Evolutionary conservation across 2,888 invertebrate genomes (phyloP), one percentile per base, ranked within the genome.

Genomic region (Strigamia transsilvanica): DNA sequence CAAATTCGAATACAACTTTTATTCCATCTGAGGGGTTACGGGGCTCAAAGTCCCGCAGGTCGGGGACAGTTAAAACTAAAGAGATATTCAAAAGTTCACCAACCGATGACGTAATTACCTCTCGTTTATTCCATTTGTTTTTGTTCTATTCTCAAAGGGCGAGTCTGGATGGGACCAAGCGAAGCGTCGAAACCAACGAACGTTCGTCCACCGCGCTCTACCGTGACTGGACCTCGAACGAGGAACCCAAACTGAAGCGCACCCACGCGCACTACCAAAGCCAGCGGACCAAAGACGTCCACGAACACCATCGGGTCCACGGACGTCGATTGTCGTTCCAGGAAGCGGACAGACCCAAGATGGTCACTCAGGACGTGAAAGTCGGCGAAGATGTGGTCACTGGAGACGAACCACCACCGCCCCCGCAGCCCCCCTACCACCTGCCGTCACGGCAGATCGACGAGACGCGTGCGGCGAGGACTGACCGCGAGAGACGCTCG

Each of bases 401-500:
- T 18, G 42, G 38, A 15, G 81, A 81, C 23, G 81, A 81, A 18
- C 81, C 81, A 12, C 81, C 81, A 3, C 81, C 81, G 34, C 81
- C 81, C 32, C 81, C 81, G 38, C 81, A 81, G 61, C 81, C 81
- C 21, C 81, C 81, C 5, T 81, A 81, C 66, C 21, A 27, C 7
- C n/a, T 34, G 21, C 79, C 27, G 32, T n/a, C 61, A 3, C 66
- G 10, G 4, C 27, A 81, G 21, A 66, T 61, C 51, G 61, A 56
- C 61, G 23, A 66, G 32, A 27, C 61, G 5, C 83, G 78, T 15
- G 46, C 73, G 38, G 83, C 83, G 73, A 79, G 83, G 27, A 46
- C 15, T 4, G 85, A 85, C 21, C 82, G 83, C 66, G 84, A 85
- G 78, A 84, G 85, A 66, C 84, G 86, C 15, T 85, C 86, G n/a